Conservation (phyloP, 2,797 vertebrate species). For the Uromys caudimaculatus region DNA sequence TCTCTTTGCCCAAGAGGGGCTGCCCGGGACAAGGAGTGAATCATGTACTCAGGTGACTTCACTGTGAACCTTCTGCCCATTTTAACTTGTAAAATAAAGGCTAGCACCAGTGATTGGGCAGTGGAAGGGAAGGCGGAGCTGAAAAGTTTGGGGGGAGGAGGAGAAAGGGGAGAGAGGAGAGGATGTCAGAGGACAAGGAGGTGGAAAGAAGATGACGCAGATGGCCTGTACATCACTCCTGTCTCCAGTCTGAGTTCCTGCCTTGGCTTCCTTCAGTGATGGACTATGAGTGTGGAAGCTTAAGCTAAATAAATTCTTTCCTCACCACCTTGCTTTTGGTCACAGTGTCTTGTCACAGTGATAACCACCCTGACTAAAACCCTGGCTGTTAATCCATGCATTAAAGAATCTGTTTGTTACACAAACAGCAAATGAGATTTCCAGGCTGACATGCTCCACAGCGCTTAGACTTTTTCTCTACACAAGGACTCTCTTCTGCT, state of each 20-base stretch:
- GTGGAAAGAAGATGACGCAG: too few relatives aligned
- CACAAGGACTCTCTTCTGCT: neutral
- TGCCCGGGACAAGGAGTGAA: too few relatives aligned
- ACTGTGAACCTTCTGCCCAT: too few relatives aligned
- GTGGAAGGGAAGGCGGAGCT: too few relatives aligned
- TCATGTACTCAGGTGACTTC: too few relatives aligned
- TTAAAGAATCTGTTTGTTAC: neutral
- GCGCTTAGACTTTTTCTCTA: neutral
- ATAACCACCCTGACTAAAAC: neutral
- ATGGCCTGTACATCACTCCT: neutral
- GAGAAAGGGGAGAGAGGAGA: too few relatives aligned
- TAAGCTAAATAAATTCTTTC: neutral
- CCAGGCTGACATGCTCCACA: accelerated
- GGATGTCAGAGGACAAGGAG: too few relatives aligned
- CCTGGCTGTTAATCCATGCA: neutral
- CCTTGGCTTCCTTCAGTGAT: neutral
- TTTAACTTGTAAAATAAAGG: too few relatives aligned
- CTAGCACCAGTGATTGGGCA: too few relatives aligned
- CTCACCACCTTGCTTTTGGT: neutral
- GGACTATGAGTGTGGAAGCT: neutral
- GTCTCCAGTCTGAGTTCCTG: neutral
- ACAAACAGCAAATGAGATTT: neutral
- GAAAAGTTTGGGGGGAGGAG: too few relatives aligned
- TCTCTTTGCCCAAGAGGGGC: too few relatives aligned
- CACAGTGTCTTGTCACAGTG: neutral